phyloP scores from a whole-genome alignment of 2,797 vertebrate species.

The Microctenopoma lineatum region DNA sequence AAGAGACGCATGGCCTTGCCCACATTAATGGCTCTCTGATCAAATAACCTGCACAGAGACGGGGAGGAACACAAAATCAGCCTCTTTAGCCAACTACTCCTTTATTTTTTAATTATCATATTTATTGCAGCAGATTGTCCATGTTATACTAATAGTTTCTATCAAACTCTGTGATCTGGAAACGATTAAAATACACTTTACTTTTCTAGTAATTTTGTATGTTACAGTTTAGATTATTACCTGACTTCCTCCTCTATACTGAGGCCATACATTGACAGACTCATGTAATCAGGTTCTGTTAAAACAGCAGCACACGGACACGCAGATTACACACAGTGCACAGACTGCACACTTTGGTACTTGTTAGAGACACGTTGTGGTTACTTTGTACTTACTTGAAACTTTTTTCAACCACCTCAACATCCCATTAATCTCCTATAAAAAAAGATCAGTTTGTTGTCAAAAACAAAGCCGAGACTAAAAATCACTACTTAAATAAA shows the following conservation, averaged over 20 bases:
- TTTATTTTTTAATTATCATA: background rate
- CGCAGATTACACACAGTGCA: too few relatives aligned
- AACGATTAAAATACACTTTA: too few relatives aligned
- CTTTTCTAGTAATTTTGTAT: too few relatives aligned
- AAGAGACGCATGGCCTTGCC: slow-evolving; percentile 65
- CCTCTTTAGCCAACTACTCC: background rate
- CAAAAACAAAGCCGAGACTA: background rate
- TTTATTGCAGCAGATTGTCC: too few relatives aligned
- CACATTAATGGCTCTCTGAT: slow-evolving; percentile 53
- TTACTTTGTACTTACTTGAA: slow-evolving; percentile 60
- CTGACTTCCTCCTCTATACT: slow-evolving; percentile 65
- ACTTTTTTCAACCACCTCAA: slow-evolving; percentile 67
- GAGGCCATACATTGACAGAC: slow-evolving; percentile 50
- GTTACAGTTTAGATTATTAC: slow-evolving; percentile 47
- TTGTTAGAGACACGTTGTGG: too few relatives aligned
- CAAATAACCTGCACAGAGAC: slow-evolving; percentile 55
- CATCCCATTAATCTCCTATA: slow-evolving; percentile 59
- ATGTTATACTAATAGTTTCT: too few relatives aligned
- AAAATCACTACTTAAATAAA: too few relatives aligned
- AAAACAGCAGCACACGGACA: slow-evolving; percentile 17
- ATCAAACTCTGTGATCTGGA: too few relatives aligned
- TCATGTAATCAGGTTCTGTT: slow-evolving; percentile 49
- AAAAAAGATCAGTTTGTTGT: slow-evolving; percentile 24
- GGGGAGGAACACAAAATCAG: background rate
- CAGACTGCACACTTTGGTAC: too few relatives aligned